A percentile compares a stretch with the other conserved stretches of the same genome.
Evolutionary conservation across 1,140 invertebrate genomes (phyloP).

Genomic region (Bicyclus anynana): DNA sequence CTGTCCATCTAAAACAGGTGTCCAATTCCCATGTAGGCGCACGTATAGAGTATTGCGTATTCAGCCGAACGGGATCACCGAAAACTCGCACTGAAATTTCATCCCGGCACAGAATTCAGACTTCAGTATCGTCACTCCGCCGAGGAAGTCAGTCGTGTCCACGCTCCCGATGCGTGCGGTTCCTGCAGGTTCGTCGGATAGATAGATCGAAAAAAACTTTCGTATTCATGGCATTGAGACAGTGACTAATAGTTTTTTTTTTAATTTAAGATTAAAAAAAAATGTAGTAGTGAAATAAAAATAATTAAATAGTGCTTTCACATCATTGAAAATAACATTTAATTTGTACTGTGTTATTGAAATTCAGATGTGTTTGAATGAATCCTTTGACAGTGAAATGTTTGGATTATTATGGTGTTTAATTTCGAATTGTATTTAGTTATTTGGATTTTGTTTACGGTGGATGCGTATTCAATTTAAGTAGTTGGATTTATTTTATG

Average conservation of each 20-base stretch:
- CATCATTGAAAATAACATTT: neutral
- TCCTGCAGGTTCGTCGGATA: neutral
- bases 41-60: constrained; percentile 30
- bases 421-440: neutral
- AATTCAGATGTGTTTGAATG: neutral
- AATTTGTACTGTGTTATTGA: neutral
- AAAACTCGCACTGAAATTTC: constrained; percentile 21
- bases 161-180: constrained; percentile 3
- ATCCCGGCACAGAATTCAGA: constrained; percentile 9
- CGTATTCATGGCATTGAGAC: neutral
- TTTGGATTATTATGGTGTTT: neutral
- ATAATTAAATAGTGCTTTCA: too few relatives aligned
- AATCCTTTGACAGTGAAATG: neutral
- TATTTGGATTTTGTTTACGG: neutral
- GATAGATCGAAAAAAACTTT: constrained; percentile 3
- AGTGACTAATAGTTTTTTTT: neutral
- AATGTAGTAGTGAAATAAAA: neutral
- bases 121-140: neutral
- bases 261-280: too few relatives aligned
- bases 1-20: too few relatives aligned
- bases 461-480: neutral
- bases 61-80: constrained; percentile 31
- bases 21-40: neutral
- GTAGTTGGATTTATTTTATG: neutral
- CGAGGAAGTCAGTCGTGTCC: constrained; percentile 10